These are phyloP conservation scores for Pagrus major DNA, from an alignment of 2,113 vertebrate species.

Conservation along the genomic window DNA sequence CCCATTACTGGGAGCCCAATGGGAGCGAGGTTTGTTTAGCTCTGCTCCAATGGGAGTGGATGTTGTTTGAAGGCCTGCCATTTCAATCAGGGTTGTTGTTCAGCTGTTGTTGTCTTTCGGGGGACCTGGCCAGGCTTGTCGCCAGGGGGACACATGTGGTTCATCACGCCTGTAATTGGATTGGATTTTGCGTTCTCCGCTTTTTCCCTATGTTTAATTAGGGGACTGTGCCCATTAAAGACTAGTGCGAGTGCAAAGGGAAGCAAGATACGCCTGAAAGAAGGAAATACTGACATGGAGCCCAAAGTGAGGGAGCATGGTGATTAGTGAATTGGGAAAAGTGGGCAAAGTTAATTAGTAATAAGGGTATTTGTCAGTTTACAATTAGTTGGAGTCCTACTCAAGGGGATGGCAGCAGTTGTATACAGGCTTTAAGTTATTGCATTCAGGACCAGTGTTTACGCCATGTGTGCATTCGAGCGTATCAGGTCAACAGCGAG, in stretches of 20 bases:
- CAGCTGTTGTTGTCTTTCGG: slow-evolving; percentile 74
- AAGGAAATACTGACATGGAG: slow-evolving; percentile 42
- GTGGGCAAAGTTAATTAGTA: slow-evolving; percentile 65
- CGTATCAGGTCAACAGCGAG: slow-evolving; percentile 6
- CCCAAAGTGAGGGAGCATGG: slow-evolving; percentile 36
- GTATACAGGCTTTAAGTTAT: slow-evolving; percentile 15
- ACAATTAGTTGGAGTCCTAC: slow-evolving; percentile 44
- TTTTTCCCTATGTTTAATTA: slow-evolving; percentile 78
- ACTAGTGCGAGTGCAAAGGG: slow-evolving; percentile 24
- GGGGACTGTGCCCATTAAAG: slow-evolving; percentile 50
- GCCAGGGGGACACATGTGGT: slow-evolving; percentile 78
- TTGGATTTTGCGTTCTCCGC: slow-evolving; percentile 74
- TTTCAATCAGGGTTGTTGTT: slow-evolving; percentile 82
- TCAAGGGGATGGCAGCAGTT: slow-evolving; percentile 27
- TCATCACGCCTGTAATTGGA: slow-evolving; percentile 84
- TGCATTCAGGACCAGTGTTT: slow-evolving; percentile 8
- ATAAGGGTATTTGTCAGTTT: slow-evolving; percentile 62
- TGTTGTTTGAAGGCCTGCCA: slow-evolving; percentile 83
- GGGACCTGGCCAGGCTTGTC: slow-evolving; percentile 66
- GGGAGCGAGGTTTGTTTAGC: slow-evolving; percentile 76
- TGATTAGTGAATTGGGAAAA: slow-evolving; percentile 63
- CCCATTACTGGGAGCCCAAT: slow-evolving; percentile 64
- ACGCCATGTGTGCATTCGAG: slow-evolving; percentile 17
- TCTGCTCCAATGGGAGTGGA: slow-evolving; percentile 73
- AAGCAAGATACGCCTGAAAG: slow-evolving; percentile 30